A percentile compares a stretch with the other conserved stretches of the same genome.
Conservation (phyloP, 2,888 invertebrate species). For the Atrina japonica region DNA sequence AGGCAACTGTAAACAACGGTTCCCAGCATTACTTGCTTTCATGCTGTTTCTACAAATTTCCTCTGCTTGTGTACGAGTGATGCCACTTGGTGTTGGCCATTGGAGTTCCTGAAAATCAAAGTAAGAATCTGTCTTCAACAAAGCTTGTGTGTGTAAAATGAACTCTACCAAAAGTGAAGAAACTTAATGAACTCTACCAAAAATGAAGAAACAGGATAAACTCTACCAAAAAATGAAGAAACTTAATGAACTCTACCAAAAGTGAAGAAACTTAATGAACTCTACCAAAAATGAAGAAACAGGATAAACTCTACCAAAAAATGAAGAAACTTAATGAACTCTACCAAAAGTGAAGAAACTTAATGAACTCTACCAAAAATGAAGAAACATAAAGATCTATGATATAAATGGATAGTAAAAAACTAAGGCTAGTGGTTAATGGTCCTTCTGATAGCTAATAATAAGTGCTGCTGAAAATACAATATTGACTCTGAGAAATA, state of each 20-base stretch:
- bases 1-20: conserved; percentile 11
- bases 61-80: conserved; percentile 40
- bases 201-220: background rate
- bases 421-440: too few species aligned
- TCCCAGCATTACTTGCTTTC: background rate
- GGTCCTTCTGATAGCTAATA: too few species aligned
- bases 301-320: too few species aligned
- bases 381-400: too few species aligned
- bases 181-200: background rate
- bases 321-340: too few species aligned
- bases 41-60: conserved; percentile 17
- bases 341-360: too few species aligned
- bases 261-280: background rate
- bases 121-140: background rate
- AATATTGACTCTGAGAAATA: too few species aligned
- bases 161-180: background rate
- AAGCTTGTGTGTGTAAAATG: background rate
- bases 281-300: background rate
- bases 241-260: too few species aligned
- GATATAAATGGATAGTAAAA: too few species aligned
- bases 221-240: too few species aligned
- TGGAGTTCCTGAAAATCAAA: conserved; percentile 18
- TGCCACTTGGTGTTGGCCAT: conserved; percentile 55
- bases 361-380: too few species aligned
- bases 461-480: too few species aligned